Conservation (phyloP, 2,888 invertebrate species). For the Eristalinus aeneus region DNA sequence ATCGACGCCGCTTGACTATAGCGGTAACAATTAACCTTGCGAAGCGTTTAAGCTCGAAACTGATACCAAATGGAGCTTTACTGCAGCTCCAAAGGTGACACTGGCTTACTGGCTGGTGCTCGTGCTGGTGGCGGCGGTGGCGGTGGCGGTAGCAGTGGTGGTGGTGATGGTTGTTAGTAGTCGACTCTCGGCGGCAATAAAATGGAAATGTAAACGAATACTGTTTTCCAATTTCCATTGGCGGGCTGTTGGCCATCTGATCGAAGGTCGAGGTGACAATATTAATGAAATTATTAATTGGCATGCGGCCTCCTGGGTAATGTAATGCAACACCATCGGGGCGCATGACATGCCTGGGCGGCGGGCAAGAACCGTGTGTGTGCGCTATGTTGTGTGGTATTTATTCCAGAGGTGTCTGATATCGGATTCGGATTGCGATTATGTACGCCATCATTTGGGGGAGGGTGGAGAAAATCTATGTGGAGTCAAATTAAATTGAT, state of each 20-base stretch:
- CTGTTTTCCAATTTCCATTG: conserved; percentile 63
- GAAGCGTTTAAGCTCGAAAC: conserved; percentile 47
- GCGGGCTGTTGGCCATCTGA: conserved; percentile 51
- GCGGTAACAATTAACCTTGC: conserved; percentile 58
- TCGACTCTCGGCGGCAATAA: conserved; percentile 28
- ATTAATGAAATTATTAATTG: conserved; percentile 68
- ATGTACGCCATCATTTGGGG: not conserved
- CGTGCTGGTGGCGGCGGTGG: not conserved
- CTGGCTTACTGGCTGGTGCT: not conserved
- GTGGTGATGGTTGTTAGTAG: not conserved
- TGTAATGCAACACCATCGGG: conserved; percentile 50
- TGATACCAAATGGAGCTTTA: conserved; percentile 51
- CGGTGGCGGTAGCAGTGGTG: no score
- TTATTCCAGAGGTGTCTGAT: not conserved
- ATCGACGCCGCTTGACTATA: conserved; percentile 28
- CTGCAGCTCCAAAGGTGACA: not conserved
- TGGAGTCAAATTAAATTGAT: not conserved
- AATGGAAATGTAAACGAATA: conserved; percentile 56
- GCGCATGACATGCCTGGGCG: not conserved
- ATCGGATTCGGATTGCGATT: not conserved
- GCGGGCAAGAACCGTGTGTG: not conserved
- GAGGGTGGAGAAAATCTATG: not conserved
- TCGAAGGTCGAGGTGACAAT: conserved; percentile 69
- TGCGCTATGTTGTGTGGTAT: not conserved
- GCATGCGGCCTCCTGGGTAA: conserved; percentile 48